These are phyloP conservation scores for Stenodera caucasica DNA, from an alignment of 2,888 invertebrate species.

Conservation along the genomic window DNA sequence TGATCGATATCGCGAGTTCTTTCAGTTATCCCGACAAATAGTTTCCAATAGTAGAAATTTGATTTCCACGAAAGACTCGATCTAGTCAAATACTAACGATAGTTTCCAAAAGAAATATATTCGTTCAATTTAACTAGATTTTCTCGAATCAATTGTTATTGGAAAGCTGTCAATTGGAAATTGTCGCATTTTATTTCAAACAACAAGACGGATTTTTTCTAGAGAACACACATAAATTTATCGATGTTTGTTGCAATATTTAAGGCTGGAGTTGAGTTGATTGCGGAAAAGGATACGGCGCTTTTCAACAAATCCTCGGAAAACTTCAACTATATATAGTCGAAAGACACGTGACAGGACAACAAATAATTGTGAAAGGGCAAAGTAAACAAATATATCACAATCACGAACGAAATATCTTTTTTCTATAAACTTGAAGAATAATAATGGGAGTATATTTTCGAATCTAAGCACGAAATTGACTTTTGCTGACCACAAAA, in stretches of 20 bases:
- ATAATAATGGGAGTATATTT: not conserved
- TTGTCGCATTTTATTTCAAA: not conserved
- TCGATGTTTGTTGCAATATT: too few relatives aligned
- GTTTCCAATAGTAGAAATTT: too few relatives aligned
- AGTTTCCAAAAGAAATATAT: too few relatives aligned
- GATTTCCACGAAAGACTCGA: too few relatives aligned
- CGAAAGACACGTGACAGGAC: not conserved
- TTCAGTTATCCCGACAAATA: too few relatives aligned
- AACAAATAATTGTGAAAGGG: not conserved
- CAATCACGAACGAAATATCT: not conserved
- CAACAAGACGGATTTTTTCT: not conserved
- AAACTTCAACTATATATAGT: not conserved
- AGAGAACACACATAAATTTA: not conserved
- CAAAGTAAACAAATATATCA: conserved; percentile 3
- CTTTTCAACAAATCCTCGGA: not conserved
- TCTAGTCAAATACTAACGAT: too few relatives aligned
- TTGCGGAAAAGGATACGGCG: not conserved
- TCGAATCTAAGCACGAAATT: not conserved
- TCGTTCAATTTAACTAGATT: not conserved
- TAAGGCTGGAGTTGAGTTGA: not conserved
- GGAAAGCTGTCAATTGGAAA: not conserved
- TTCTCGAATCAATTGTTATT: not conserved
- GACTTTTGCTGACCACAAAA: not conserved
- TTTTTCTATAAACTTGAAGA: not conserved
- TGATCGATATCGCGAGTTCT: too few relatives aligned